Base-by-base conservation (phyloP, 2,113 vertebrate genomes). In the Ibidorhyncha struthersii region DNA sequence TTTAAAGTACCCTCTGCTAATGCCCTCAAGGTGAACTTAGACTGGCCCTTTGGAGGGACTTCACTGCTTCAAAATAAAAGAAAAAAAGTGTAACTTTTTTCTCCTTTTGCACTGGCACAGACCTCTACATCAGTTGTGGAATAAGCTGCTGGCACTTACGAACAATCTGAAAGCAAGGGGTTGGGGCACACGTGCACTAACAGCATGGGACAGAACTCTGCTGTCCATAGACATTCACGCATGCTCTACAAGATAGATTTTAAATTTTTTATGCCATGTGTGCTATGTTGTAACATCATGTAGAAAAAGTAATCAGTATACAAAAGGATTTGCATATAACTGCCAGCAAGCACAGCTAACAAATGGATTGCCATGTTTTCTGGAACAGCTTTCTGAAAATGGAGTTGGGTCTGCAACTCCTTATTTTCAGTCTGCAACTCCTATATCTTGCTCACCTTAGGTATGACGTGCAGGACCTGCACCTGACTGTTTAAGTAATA, bases 1-100 rank as follows among this genome's bases (percentile, higher is more conserved):
- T 95, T 94, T 90, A 71, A 94, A 85, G 69, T 40, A 81, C 71
- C 30, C 59, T 83, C 43, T 59, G 72, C 45, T 71, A 70, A 83
- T 61, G 81, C 78, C 86, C 83, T 93, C 56, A 77, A 87, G 90
- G 94, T 86, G 72, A 94, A 94, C 90, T 89, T 45, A 86, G 61
- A 63, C 43, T 65, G 40, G 81, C 40, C 66, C 59, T 91, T 40
- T 52, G 59, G 45, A 85, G 10, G 45, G 38, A 89, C 41, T 73
- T 58, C 61, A 38, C 38, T 58, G 40, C 61, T 82, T 82, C 7
- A 67, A 89, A 67, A 41, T 43, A 62, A 40, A 20, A 74, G 47
- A 34, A 76, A 71, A 76, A 14, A 61, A 72, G 19, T 43, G 52
- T 41, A 90, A 87, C 41, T 20, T 36, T 40, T 29, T 23, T 53